Conservation (phyloP, 2,888 invertebrate species). For the Himalopsyche anomala region DNA sequence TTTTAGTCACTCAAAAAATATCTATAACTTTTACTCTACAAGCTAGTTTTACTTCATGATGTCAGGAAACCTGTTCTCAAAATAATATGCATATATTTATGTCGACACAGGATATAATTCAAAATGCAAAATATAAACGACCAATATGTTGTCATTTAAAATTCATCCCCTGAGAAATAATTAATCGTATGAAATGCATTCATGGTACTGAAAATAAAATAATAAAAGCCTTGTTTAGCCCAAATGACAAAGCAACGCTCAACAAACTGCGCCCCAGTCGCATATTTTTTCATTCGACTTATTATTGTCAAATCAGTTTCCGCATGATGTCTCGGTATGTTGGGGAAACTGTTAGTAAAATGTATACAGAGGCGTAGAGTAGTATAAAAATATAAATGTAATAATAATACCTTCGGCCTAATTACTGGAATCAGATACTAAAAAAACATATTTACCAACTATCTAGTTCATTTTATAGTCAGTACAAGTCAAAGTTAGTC, state of each 20-base stretch:
- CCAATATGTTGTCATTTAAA: constrained; percentile 26
- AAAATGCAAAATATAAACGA: neutral
- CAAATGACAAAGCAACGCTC: constrained; percentile 22
- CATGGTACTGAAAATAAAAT: constrained; percentile 15
- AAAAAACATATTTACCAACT: no score
- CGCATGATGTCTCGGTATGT: constrained; percentile 1
- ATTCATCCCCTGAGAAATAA: constrained; percentile 7
- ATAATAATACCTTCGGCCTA: no score
- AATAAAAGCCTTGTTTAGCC: constrained; percentile 13
- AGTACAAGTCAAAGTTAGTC: no score
- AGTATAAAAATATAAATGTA: no score
- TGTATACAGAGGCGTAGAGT: neutral
- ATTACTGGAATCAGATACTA: no score
- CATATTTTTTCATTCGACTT: constrained; percentile 23
- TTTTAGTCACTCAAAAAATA: no score
- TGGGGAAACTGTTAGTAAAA: neutral
- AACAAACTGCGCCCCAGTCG: constrained; percentile 9
- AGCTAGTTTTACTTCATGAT: no score
- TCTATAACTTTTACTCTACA: no score
- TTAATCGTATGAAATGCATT: constrained; percentile 7
- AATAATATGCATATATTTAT: no score
- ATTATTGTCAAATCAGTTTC: constrained; percentile 34
- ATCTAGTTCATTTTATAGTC: no score
- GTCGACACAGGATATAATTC: neutral
- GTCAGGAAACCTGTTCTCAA: no score